phyloP scores from a whole-genome alignment of 2,888 invertebrate species.

The Blastobasis lacticolella region DNA sequence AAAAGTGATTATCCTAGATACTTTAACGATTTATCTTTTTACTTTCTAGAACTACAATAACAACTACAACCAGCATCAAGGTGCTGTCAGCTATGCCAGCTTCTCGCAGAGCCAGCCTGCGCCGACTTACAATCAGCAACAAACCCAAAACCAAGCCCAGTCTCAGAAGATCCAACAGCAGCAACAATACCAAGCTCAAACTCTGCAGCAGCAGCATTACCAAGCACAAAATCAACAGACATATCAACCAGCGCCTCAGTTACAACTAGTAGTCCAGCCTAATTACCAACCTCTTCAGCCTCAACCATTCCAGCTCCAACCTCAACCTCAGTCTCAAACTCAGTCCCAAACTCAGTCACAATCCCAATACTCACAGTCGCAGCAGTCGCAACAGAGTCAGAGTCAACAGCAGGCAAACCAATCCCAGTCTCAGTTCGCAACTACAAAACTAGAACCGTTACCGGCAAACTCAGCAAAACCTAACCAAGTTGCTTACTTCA shows the following conservation, averaged over 20 bases:
- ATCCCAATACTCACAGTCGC: slow-evolving; percentile 12
- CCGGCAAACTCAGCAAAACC: too few species aligned
- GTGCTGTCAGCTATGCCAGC: slow-evolving; percentile 50
- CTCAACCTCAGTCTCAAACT: slow-evolving; percentile 5
- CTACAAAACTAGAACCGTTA: too few species aligned
- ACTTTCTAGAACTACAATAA: slow-evolving; percentile 41
- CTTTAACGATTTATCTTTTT: background rate
- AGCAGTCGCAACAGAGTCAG: background rate
- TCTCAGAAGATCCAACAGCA: slow-evolving; percentile 4
- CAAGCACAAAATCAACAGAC: slow-evolving; percentile 13
- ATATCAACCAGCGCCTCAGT: slow-evolving; percentile 12
- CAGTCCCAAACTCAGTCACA: slow-evolving; percentile 10
- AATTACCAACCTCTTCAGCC: slow-evolving; percentile 6
- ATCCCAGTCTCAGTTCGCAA: background rate
- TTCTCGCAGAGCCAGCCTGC: slow-evolving; percentile 37
- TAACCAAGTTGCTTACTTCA: too few species aligned
- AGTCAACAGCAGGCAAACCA: too few species aligned
- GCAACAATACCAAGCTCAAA: slow-evolving; percentile 4
- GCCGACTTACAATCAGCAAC: slow-evolving; percentile 9
- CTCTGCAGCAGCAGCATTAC: slow-evolving; percentile 10
- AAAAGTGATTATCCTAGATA: too few species aligned
- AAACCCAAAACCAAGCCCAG: slow-evolving; percentile 1
- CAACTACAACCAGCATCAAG: slow-evolving; percentile 33
- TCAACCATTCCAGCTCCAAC: slow-evolving; percentile 3
- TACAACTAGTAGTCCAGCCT: slow-evolving; percentile 14